Conservation (phyloP, 2,888 invertebrate genomes). For the Rhimphoctona megacephalus region DNA sequence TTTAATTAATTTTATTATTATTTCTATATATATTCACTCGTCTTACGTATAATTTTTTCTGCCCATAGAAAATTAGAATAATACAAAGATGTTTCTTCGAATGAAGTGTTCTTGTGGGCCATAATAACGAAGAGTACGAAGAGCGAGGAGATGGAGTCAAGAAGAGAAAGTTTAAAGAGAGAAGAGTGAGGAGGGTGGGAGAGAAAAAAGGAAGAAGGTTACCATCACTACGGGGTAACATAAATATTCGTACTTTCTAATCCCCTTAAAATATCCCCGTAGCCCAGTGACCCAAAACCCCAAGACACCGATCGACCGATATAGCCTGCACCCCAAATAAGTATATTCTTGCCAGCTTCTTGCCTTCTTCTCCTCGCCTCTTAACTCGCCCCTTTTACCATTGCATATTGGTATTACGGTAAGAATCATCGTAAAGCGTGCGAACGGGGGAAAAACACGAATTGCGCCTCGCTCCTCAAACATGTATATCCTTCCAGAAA, state of each 20-base stretch:
- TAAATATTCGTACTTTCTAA: slow-evolving; percentile 77
- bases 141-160: neutral
- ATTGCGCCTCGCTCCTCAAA: slow-evolving; percentile 49
- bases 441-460: slow-evolving; percentile 49
- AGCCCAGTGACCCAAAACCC: slow-evolving; percentile 79
- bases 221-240: slow-evolving; percentile 56
- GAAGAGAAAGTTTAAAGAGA: slow-evolving; percentile 44
- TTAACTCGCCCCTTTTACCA: slow-evolving; percentile 16
- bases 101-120: slow-evolving; percentile 2
- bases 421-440: slow-evolving; percentile 63
- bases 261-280: slow-evolving; percentile 64
- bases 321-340: slow-evolving; percentile 52
- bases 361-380: slow-evolving; percentile 1
- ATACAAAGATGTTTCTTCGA: neutral
- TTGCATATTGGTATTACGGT: slow-evolving; percentile 39
- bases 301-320: slow-evolving; percentile 69
- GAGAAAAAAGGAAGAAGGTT: slow-evolving; percentile 16
- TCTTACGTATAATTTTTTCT: neutral
- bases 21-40: no score
- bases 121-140: slow-evolving; percentile 6
- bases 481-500: slow-evolving; percentile 19
- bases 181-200: neutral
- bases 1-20: no score
- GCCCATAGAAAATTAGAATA: neutral
- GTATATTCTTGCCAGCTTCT: slow-evolving; percentile 8